Percentiles rank a stretch among this genome's conserved stretches.
These are phyloP conservation scores for Galerucella pusilla DNA, from an alignment of 2,888 invertebrate genomes.

Conservation along the genomic window DNA sequence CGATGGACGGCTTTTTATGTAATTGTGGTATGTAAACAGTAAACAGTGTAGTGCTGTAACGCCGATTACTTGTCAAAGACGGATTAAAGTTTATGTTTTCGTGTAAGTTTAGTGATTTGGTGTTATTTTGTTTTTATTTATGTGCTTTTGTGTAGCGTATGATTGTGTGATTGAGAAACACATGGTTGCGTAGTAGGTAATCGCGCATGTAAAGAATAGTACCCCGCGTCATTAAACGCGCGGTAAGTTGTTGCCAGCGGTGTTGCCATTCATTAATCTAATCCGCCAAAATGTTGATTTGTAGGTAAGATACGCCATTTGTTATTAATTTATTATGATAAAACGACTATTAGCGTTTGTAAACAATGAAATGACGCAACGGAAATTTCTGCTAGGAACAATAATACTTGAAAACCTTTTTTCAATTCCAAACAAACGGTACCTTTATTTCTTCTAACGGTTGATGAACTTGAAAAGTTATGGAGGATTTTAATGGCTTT, in stretches of 20 bases:
- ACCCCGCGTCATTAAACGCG: conserved; percentile 39
- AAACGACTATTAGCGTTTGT: neutral
- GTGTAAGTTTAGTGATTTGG: conserved; percentile 27
- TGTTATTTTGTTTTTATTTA: conserved; percentile 46
- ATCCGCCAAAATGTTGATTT: conserved; percentile 8
- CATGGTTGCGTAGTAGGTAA: conserved; percentile 64
- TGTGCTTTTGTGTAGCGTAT: conserved; percentile 55
- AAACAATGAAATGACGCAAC: neutral
- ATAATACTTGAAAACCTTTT: neutral
- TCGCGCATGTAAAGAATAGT: conserved; percentile 49
- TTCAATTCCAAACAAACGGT: neutral
- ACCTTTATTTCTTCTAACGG: conserved; percentile 11
- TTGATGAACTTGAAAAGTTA: conserved; percentile 8
- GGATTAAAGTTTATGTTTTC: conserved; percentile 38
- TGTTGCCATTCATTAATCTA: conserved; percentile 21
- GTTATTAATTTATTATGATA: neutral
- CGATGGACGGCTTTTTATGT: conserved; percentile 49
- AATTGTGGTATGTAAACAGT: conserved; percentile 49
- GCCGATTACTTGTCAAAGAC: conserved; percentile 16
- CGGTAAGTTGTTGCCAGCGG: conserved; percentile 29
- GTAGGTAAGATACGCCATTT: conserved; percentile 8
- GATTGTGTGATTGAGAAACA: conserved; percentile 56
- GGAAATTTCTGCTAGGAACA: neutral
- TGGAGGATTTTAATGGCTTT: conserved; percentile 11
- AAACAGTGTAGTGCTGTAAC: conserved; percentile 27